Conservation (phyloP, 1,140 invertebrate species). For the Ceratina japonica region DNA sequence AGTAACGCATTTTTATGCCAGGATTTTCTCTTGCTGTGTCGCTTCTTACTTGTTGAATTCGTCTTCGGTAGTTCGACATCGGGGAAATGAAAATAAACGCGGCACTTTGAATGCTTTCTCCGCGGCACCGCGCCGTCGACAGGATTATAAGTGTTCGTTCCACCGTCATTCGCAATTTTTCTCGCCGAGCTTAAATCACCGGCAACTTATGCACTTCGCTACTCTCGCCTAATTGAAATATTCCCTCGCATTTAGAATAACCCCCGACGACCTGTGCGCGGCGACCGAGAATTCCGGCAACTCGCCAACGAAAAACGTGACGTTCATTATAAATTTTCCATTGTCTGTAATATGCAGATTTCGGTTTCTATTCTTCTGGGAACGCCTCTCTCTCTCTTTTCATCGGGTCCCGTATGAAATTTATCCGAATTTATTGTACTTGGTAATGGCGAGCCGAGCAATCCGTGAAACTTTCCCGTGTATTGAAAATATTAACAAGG, state of each 20-base stretch:
- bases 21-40: background rate
- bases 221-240: background rate
- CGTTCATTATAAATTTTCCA: no score
- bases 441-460: background rate
- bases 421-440: background rate
- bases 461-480: no score
- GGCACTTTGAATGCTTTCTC: slow-evolving; percentile 29
- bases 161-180: slow-evolving; percentile 10
- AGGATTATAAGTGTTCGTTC: slow-evolving; percentile 47
- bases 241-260: background rate
- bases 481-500: background rate
- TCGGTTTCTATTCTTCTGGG: no score
- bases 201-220: background rate
- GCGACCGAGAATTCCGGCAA: no score
- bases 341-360: no score
- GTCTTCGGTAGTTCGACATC: slow-evolving; percentile 22
- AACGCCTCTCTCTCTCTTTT: no score
- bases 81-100: slow-evolving; percentile 43
- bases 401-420: no score
- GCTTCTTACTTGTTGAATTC: slow-evolving; percentile 2
- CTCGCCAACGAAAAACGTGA: no score
- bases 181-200: slow-evolving; percentile 10
- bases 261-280: no score
- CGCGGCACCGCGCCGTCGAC: slow-evolving; percentile 2
- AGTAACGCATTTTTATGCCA: background rate